These are phyloP conservation scores for Okamejei kenojei DNA, from an alignment of 2,797 vertebrate species.

Conservation along the genomic window DNA sequence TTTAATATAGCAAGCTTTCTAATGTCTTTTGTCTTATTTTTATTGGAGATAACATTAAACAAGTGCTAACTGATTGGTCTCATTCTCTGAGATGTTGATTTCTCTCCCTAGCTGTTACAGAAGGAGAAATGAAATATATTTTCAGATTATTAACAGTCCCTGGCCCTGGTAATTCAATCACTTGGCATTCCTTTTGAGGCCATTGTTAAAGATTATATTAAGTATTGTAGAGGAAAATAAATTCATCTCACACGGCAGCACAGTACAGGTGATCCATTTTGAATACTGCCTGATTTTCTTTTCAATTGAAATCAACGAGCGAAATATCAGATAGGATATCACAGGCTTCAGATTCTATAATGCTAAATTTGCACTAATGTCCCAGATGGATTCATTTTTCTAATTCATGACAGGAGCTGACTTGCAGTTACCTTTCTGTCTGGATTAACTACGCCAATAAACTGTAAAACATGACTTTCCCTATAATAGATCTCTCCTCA, in stretches of 20 bases:
- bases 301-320: not conserved
- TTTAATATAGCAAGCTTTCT: not conserved
- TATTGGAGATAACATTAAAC: not conserved
- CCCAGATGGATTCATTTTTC: not conserved
- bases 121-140: slow-evolving; percentile 5
- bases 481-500: not conserved
- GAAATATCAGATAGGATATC: not conserved
- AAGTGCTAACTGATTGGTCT: not conserved
- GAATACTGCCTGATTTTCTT: not conserved
- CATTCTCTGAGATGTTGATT: not conserved
- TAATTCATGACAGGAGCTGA: not conserved
- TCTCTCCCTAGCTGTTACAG: not conserved
- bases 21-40: not conserved
- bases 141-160: slow-evolving; percentile 16
- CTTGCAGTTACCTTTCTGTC: not conserved
- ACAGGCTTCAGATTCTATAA: not conserved
- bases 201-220: slow-evolving; percentile 2
- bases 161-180: not conserved
- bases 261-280: not conserved
- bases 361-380: not conserved
- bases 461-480: not conserved
- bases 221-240: not conserved
- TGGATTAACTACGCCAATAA: slow-evolving; percentile 7
- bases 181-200: not conserved
- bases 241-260: not conserved